Evolutionary conservation across 1,140 invertebrate genomes (phyloP).

Genomic region (Conopomorpha cramerella): DNA sequence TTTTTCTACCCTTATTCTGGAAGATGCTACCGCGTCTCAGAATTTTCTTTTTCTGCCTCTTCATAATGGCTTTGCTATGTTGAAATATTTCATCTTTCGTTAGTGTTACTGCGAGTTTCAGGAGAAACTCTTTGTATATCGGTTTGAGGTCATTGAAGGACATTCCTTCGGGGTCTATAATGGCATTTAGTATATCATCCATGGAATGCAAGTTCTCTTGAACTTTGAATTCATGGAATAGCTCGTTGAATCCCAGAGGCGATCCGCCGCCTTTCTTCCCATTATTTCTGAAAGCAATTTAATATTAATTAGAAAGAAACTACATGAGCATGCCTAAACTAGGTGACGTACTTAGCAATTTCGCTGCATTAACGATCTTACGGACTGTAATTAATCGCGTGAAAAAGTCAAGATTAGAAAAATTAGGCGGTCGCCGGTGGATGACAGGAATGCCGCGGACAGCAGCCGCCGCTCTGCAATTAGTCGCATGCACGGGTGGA

Average conservation of each 20-base stretch:
- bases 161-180: conserved; percentile 89
- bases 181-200: conserved; percentile 85
- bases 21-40: conserved; percentile 56
- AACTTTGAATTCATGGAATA: conserved; percentile 81
- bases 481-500: conserved; percentile 37
- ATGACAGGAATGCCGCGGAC: conserved; percentile 37
- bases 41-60: conserved; percentile 74
- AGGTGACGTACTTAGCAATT: too few relatives aligned
- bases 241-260: conserved; percentile 79
- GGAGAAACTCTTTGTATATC: conserved; percentile 85
- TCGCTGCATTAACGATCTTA: too few relatives aligned
- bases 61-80: conserved; percentile 87
- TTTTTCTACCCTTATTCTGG: conserved; percentile 59
- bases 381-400: not conserved
- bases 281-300: conserved; percentile 62
- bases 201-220: conserved; percentile 85
- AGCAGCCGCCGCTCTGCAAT: conserved; percentile 38
- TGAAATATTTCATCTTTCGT: conserved; percentile 90
- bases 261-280: conserved; percentile 68
- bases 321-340: too few relatives aligned
- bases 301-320: too few relatives aligned
- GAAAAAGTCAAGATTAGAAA: too few relatives aligned
- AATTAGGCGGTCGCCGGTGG: too few relatives aligned
- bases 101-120: conserved; percentile 83
- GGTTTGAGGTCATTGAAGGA: conserved; percentile 90